Evolutionary conservation across 1,140 invertebrate genomes (phyloP).

Genomic region (Cherax destructor): DNA sequence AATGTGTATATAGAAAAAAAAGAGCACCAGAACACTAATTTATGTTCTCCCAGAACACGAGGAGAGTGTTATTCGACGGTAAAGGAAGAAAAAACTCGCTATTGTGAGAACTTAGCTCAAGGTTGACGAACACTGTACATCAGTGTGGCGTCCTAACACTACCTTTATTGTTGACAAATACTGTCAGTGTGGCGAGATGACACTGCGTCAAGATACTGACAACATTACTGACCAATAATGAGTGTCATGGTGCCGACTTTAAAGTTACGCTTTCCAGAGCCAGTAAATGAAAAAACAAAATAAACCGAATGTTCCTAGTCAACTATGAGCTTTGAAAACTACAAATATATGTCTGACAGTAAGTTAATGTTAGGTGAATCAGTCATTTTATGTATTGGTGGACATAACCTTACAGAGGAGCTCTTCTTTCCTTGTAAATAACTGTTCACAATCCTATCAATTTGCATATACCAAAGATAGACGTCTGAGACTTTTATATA

Average conservation of each 20-base stretch:
- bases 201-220: no score
- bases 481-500: neutral
- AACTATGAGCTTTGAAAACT: conserved; percentile 66
- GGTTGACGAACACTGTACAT: neutral
- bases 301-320: conserved; percentile 63
- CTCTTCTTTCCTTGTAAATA: neutral
- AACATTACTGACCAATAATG: no score
- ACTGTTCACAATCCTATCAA: neutral
- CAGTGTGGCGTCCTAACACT: neutral
- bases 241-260: neutral
- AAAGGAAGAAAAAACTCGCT: no score
- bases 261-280: neutral
- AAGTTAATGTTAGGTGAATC: conserved; percentile 32
- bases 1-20: no score
- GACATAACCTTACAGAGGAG: neutral
- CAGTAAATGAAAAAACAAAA: conserved; percentile 21
- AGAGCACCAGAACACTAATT: no score
- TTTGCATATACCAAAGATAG: conserved; percentile 5
- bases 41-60: no score
- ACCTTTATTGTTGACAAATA: no score
- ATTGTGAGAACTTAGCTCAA: neutral
- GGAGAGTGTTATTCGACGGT: no score
- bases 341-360: conserved; percentile 56
- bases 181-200: no score
- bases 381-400: neutral